Evolutionary conservation across 2,797 vertebrate species (phyloP), one percentile per base, ranked within the genome.

Genomic region (Lemur catta): DNA sequence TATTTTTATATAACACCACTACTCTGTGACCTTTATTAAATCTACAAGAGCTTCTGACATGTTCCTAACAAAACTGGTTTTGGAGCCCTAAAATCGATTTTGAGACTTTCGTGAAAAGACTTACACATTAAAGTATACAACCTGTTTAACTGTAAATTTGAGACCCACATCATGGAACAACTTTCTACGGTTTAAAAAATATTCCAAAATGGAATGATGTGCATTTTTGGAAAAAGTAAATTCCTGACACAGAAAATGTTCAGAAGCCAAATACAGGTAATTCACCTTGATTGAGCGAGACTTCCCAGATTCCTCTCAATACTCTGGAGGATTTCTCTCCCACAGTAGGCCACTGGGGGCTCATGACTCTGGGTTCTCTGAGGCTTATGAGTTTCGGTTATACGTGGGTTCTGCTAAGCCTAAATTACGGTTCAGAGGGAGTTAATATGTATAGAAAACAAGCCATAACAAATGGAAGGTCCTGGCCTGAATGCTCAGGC

Each of bases 141-240:
- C 74, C 52, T 46, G 17, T 72, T 80, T 48, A 43, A 67, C 0
- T 72, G 24, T 28, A 97, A 55, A 55, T 85, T 57, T 90, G 8
- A 17, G 48, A 38, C 6, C 11, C 55, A 84, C 18, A 50, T 24
- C 20, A 11, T 46, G 78, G 52, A 91, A 96, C 6, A 75, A 76
- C 18, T 93, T 93, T 43, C 28, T 72, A 91, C 7, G 1, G 20
- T 86, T 59, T 76, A 72, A 72, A 46, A 93, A 65, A 9, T 30
- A 18, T 63, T 87, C 43, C 75, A 33, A 85, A 57, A 74, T 65
- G 50, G 30, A 94, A 88, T 80, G 43, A 67, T 69, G 26, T 43
- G 24, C 24, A 69, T 76, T 91, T 95, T 8, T 69, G 41, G 55
- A 94, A 57, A 91, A 87, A 92, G 65, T 41, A 50, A 93, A 82